Conservation (phyloP, 2,888 invertebrate species). For the Drosophila suboccidentalis region DNA sequence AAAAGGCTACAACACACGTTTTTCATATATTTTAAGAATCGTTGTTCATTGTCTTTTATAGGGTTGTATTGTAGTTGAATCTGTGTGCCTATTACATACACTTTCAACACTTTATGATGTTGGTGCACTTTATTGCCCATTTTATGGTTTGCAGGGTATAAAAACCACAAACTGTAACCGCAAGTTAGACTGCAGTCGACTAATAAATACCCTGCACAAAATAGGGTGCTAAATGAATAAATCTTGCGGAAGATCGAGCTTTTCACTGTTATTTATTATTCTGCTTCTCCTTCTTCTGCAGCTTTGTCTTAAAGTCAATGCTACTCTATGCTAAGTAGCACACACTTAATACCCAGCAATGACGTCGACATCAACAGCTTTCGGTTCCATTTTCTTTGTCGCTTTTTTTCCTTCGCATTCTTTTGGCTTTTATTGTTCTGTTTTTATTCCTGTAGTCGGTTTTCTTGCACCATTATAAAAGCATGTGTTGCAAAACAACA, state of each 20-base stretch:
- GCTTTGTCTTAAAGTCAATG: not conserved
- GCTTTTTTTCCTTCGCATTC: constrained; percentile 3
- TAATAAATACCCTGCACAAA: not conserved
- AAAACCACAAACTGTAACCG: constrained; percentile 20
- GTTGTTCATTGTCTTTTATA: not conserved
- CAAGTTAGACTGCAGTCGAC: not conserved
- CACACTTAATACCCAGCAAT: constrained; percentile 16
- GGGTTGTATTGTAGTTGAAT: not conserved
- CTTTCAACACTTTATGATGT: constrained; percentile 18
- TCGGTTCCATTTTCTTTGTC: constrained; percentile 15
- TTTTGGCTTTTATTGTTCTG: constrained; percentile 15
- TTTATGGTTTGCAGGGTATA: constrained; percentile 15
- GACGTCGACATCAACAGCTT: constrained; percentile 19
- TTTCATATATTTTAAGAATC: not conserved
- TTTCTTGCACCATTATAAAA: constrained; percentile 24
- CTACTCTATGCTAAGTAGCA: not conserved
- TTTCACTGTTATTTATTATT: not conserved
- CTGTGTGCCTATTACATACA: constrained; percentile 1
- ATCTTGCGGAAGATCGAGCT: not conserved
- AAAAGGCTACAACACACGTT: not conserved
- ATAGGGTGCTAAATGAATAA: not conserved
- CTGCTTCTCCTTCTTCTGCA: not conserved
- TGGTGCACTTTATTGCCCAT: constrained; percentile 9
- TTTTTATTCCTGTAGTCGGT: constrained; percentile 9
- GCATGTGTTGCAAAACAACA: constrained; percentile 29